Conservation (phyloP, 2,113 vertebrate genomes). For the Aphelocoma coerulescens region DNA sequence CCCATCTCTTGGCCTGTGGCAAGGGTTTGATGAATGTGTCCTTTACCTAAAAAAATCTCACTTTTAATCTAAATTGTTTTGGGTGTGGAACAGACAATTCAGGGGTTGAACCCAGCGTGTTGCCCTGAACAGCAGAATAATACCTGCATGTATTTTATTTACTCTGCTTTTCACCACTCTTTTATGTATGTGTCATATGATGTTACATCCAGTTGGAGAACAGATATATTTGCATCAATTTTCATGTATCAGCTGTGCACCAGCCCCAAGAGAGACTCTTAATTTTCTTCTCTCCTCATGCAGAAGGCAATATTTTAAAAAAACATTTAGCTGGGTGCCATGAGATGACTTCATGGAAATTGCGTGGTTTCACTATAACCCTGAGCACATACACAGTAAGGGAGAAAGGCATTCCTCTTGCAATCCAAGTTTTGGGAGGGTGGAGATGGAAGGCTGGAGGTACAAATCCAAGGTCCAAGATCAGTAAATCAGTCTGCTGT, state of each 20-base stretch:
- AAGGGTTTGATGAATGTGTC: not conserved
- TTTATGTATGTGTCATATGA: not conserved
- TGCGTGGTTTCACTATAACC: not conserved
- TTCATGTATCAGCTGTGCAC: not conserved
- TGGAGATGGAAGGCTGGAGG: not conserved
- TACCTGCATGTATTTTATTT: not conserved
- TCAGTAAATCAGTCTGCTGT: not conserved
- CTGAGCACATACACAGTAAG: not conserved
- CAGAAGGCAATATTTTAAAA: not conserved
- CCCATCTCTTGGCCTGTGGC: not conserved
- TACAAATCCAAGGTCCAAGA: not conserved
- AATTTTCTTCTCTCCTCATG: not conserved
- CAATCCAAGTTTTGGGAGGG: not conserved
- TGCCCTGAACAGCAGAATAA: not conserved
- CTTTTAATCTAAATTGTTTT: not conserved
- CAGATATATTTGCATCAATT: not conserved
- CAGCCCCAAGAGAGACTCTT: not conserved
- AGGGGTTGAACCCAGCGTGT: not conserved
- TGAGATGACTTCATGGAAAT: constrained; percentile 30
- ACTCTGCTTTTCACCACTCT: not conserved
- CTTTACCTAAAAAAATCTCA: not conserved
- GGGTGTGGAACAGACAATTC: not conserved
- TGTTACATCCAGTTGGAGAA: not conserved
- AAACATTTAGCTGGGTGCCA: not conserved
- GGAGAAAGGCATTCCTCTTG: not conserved